Evolutionary conservation across 2,797 vertebrate species (phyloP), one percentile per base, ranked within the genome.

Genomic region (Moxostoma hubbsi): DNA sequence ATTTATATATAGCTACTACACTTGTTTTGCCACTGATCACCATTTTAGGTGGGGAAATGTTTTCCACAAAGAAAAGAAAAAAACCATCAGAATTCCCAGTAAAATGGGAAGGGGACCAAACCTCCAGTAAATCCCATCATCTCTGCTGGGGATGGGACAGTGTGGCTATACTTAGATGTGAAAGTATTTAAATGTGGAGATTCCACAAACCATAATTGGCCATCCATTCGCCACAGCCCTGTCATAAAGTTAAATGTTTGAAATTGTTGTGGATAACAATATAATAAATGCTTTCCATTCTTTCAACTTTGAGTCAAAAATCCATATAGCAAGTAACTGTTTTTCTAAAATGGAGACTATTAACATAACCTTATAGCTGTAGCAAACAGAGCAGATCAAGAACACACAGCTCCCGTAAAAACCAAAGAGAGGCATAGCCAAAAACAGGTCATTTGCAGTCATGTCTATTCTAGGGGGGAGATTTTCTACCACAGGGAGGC

Each of bases 401-500:
- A 81, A 24, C 24, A 24, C 24, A 24, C 2, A 24, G 24, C 24
- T 74, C 55, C 5, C 67, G 43, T 55, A 68, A 61, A 59, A 66
- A 53, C 18, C 13, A 18, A 64, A 62, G 46, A 66, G 43, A 64
- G 47, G 49, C 61, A 61, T 46, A 67, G 65, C 57, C 9, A 61
- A 46, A 15, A 68, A 6, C 13, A 43, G 83, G 67, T 85, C 84
- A 77, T 78, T 59, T n/a, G 63, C 16, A 63, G 82, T 85, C 86
- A 85, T 79, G 85, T 82, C 61, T 66, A 78, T 87, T 85, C 77
- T 49, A 49, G 63, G 79, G 73, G 51, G 24, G 2, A 24, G 54
- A 12, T 89, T 83, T 77, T 80, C 12, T 47, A 63, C 46, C 66
- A 84, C 12, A 47, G 75, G 78, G 75, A 86, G 82, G 86, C 63